Evolutionary conservation across 2,797 vertebrate species (phyloP), one percentile per base, ranked within the genome.

Genomic region (Malurus leucopterus): DNA sequence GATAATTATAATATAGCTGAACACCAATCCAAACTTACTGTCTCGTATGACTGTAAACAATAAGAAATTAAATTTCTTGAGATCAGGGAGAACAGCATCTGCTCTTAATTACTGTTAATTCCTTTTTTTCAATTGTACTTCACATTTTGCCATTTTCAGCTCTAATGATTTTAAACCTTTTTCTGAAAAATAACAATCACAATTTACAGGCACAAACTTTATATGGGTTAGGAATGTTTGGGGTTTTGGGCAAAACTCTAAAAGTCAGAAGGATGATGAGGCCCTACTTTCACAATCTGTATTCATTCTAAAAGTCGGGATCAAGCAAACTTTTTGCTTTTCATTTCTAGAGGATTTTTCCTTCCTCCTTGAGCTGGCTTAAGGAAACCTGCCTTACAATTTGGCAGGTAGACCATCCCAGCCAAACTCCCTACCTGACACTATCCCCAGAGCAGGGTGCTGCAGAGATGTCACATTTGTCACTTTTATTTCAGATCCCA

Each of bases 81-180:
- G 65, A 86, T 79, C 63, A 86, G 77, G 89, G 61, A 81, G 61
- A 85, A 77, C 9, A 91, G 30, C 69, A 92, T 92, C 72, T 92
- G 91, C 34, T 84, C 13, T 82, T 88, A 92, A 93, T 91, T 89
- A 85, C 54, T 74, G 30, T 43, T 79, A 89, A 89, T 86, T 92
- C 49, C 55, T 82, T 84, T 72, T 72, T 47, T 36, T 92, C 93
- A 87, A 24, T 14, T 16, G 29, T 53, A 71, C 50, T 86, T 91
- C 57, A 47, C 15, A 69, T 89, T 93, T 91, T 82, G 20, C 36
- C 51, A 30, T 87, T 90, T 91, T 79, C 36, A 40, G 34, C 51
- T 74, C 30, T 30, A 85, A 40, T 67, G 21, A 21, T 81, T 86
- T 58, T 82, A 88, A 93, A 46, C 15, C 15, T 70, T 51, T 67